phyloP scores from a whole-genome alignment of 2,113 vertebrate species.

The Antechinus flavipes region DNA sequence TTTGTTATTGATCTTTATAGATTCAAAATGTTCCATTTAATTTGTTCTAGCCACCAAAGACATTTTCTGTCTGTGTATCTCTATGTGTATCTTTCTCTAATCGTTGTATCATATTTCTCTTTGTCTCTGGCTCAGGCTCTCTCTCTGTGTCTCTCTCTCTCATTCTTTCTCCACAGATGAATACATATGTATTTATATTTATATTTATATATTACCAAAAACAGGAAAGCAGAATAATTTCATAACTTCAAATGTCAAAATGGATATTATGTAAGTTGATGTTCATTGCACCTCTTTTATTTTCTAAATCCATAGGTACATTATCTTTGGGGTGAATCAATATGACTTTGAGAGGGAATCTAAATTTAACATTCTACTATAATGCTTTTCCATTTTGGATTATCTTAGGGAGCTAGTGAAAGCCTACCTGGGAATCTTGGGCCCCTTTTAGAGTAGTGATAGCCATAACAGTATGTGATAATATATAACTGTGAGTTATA shows the following conservation, averaged over 20 bases:
- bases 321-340: background rate
- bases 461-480: background rate
- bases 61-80: too few relatives aligned
- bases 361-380: background rate
- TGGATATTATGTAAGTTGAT: background rate
- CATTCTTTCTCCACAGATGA: too few relatives aligned
- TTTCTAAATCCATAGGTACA: background rate
- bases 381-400: background rate
- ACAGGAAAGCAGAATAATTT: background rate
- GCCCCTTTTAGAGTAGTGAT: background rate
- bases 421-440: background rate
- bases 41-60: background rate
- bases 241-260: background rate
- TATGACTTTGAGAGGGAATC: background rate
- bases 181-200: too few relatives aligned
- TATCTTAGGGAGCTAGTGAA: background rate
- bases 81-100: too few relatives aligned
- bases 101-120: too few relatives aligned
- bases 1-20: background rate
- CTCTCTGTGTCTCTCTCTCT: too few relatives aligned
- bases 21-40: constrained; percentile 1
- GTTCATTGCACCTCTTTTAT: background rate
- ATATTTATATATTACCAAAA: too few relatives aligned
- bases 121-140: too few relatives aligned
- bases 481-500: background rate